phyloP scores from a whole-genome alignment of 2,888 invertebrate genomes.

The Omphaloscelis lunosa region DNA sequence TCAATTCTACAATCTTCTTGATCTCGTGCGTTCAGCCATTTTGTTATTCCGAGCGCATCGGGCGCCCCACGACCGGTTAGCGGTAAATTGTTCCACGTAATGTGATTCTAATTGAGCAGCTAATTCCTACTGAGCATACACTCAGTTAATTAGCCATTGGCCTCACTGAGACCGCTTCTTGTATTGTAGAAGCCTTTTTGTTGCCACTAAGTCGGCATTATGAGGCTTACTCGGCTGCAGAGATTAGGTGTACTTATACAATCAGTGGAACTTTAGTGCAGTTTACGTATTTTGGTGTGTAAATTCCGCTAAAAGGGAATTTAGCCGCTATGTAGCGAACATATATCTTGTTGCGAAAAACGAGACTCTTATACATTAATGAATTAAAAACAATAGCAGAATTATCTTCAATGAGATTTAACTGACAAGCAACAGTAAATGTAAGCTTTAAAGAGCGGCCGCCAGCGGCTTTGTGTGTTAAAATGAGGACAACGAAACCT shows the following conservation, averaged over 20 bases:
- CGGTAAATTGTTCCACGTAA: constrained; percentile 89
- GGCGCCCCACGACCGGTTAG: constrained; percentile 84
- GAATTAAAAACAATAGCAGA: constrained; percentile 28
- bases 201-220: constrained; percentile 47
- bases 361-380: neutral
- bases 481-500: constrained; percentile 46
- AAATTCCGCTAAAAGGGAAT: constrained; percentile 7
- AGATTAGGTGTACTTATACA: constrained; percentile 49
- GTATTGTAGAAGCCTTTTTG: constrained; percentile 61
- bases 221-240: constrained; percentile 26
- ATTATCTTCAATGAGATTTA: constrained; percentile 33
- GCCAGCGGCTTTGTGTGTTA: constrained; percentile 39
- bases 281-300: constrained; percentile 15
- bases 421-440: constrained; percentile 44
- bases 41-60: constrained; percentile 85
- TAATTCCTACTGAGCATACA: constrained; percentile 86
- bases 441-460: constrained; percentile 27
- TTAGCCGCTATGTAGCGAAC: neutral
- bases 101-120: constrained; percentile 90
- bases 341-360: neutral
- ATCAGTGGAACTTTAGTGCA: constrained; percentile 19
- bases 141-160: constrained; percentile 80
- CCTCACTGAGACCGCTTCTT: constrained; percentile 55
- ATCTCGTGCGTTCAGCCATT: constrained; percentile 73
- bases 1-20: constrained; percentile 62